These are phyloP conservation scores for Plagodis dolabraria DNA, from an alignment of 2,888 invertebrate species.

Conservation along the genomic window DNA sequence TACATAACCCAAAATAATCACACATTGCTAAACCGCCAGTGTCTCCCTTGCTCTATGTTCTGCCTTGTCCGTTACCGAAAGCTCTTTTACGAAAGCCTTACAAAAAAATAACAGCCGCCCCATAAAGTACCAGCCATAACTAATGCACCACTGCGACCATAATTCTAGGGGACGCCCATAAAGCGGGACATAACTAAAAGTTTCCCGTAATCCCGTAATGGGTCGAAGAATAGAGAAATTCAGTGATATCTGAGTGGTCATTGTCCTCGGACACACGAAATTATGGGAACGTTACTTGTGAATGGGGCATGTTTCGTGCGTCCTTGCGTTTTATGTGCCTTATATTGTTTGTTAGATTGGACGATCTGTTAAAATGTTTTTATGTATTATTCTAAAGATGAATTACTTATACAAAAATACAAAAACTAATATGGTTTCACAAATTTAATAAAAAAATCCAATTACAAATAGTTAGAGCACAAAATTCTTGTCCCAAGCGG, in stretches of 20 bases:
- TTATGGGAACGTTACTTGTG: slow-evolving; percentile 51
- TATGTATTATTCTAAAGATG: too few species aligned
- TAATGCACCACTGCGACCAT: slow-evolving; percentile 44
- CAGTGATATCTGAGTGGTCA: slow-evolving; percentile 43
- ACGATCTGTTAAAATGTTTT: too few species aligned
- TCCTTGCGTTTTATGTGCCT: slow-evolving; percentile 20
- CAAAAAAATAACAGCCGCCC: slow-evolving; percentile 32
- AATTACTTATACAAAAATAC: too few species aligned
- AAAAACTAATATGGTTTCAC: too few species aligned
- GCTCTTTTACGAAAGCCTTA: too few species aligned
- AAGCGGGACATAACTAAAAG: slow-evolving; percentile 60
- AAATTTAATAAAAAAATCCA: too few species aligned
- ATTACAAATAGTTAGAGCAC: too few species aligned
- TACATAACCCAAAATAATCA: too few species aligned
- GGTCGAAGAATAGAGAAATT: slow-evolving; percentile 44
- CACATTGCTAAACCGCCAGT: too few species aligned
- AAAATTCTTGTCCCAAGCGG: too few species aligned
- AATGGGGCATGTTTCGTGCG: slow-evolving; percentile 19
- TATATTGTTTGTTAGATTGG: slow-evolving; percentile 18
- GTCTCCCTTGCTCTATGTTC: too few species aligned
- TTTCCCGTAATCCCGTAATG: slow-evolving; percentile 56
- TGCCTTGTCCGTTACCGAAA: too few species aligned
- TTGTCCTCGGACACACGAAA: slow-evolving; percentile 51
- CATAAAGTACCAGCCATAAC: slow-evolving; percentile 37
- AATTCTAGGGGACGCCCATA: slow-evolving; percentile 57